phyloP scores from a whole-genome alignment of 2,888 invertebrate genomes.

The Coelopa pilipes region DNA sequence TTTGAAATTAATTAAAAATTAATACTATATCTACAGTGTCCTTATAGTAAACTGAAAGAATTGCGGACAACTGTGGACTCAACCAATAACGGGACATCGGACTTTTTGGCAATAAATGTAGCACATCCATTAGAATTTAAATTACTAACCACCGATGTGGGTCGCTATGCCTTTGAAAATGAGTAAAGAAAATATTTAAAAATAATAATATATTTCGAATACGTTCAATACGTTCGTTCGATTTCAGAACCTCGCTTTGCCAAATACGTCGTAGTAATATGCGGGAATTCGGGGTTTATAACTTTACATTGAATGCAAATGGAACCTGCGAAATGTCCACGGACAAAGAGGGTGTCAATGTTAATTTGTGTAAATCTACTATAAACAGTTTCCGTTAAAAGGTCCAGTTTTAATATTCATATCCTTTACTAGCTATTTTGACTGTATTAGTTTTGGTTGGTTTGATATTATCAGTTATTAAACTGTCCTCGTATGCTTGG shows the following conservation, averaged over 20 bases:
- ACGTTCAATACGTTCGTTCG: neutral
- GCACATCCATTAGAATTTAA: slow-evolving; percentile 71
- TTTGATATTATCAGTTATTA: slow-evolving; percentile 49
- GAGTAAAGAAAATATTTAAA: slow-evolving; percentile 51
- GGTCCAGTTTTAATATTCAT: slow-evolving; percentile 17
- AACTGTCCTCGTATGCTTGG: slow-evolving; percentile 52
- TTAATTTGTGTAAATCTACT: slow-evolving; percentile 70
- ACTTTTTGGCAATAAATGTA: slow-evolving; percentile 69
- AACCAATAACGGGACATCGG: slow-evolving; percentile 34
- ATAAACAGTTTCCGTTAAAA: too few relatives aligned
- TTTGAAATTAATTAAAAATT: neutral
- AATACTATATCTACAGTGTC: slow-evolving; percentile 69
- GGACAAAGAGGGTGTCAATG: slow-evolving; percentile 75
- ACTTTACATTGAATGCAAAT: slow-evolving; percentile 69
- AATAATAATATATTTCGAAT: slow-evolving; percentile 18
- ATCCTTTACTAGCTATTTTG: slow-evolving; percentile 51
- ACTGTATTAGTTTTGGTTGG: slow-evolving; percentile 57
- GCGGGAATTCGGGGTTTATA: slow-evolving; percentile 80
- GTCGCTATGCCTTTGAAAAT: slow-evolving; percentile 67
- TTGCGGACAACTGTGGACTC: slow-evolving; percentile 40
- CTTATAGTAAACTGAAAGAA: slow-evolving; percentile 70
- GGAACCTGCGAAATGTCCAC: slow-evolving; percentile 70
- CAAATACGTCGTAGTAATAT: slow-evolving; percentile 62
- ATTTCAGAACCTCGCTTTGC: slow-evolving; percentile 71
- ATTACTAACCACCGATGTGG: slow-evolving; percentile 68